Conservation (phyloP, 2,113 vertebrate species). For the Bambusicola thoracicus region DNA sequence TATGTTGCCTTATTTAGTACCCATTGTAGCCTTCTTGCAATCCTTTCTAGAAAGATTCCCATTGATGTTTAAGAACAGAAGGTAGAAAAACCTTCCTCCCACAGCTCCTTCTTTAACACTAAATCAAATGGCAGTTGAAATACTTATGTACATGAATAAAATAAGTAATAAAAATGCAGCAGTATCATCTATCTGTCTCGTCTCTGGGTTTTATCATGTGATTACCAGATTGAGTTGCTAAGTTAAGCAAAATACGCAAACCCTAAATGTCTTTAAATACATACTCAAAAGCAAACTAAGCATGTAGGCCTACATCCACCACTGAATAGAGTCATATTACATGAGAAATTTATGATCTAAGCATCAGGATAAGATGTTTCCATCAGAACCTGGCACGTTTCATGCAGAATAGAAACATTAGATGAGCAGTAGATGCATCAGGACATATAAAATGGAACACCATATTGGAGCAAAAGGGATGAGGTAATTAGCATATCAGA, state of each 20-base stretch:
- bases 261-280: not conserved
- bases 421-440: not conserved
- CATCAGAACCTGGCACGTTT: accelerated
- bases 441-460: not conserved
- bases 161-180: not conserved
- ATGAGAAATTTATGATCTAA: not conserved
- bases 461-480: not conserved
- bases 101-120: not conserved
- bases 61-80: accelerated
- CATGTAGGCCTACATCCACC: not conserved
- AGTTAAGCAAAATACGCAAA: accelerated
- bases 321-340: not conserved
- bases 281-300: not conserved
- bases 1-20: not conserved
- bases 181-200: not conserved
- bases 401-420: not conserved
- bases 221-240: not conserved
- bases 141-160: not conserved
- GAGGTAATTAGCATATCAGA: not conserved
- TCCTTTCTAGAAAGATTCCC: not conserved
- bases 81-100: not conserved
- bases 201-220: not conserved
- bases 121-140: not conserved
- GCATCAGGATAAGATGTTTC: not conserved
- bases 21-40: not conserved